These are phyloP conservation scores for Montipora efflorescens DNA, from an alignment of 64 coral and sea anemone genomes.

Conservation along the genomic window DNA sequence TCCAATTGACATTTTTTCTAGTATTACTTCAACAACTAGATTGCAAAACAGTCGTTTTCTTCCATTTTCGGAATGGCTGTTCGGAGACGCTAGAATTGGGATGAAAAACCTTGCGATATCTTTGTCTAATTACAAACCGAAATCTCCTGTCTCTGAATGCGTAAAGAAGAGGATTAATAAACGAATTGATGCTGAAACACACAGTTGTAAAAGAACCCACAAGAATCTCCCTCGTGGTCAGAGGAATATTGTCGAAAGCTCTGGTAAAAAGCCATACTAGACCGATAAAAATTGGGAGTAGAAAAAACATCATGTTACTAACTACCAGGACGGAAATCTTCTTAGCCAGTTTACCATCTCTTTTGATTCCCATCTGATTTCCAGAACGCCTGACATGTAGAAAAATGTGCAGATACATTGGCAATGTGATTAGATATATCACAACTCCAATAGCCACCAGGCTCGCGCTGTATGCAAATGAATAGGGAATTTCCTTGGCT, in stretches of 20 bases:
- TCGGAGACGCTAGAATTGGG: neutral
- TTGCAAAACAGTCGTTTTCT: no score
- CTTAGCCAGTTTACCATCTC: constrained; percentile 72
- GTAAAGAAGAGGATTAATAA: constrained; percentile 82
- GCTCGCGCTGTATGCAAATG: constrained; percentile 58
- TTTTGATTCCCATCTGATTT: constrained; percentile 49
- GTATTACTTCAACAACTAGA: no score
- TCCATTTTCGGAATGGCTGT: no score
- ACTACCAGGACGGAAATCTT: constrained; percentile 76
- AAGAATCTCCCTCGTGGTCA: constrained; percentile 69
- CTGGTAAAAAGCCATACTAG: constrained; percentile 82
- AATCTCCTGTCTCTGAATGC: constrained; percentile 80
- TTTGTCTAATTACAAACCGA: constrained; percentile 28
- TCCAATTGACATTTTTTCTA: no score
- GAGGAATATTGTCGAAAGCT: constrained; percentile 57
- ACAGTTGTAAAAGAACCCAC: constrained; percentile 72
- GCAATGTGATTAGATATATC: constrained; percentile 56
- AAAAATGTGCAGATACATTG: constrained; percentile 83
- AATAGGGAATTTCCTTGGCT: constrained; percentile 30
- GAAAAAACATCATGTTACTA: constrained; percentile 82
- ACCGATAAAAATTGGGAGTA: constrained; percentile 71
- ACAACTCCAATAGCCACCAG: constrained; percentile 40
- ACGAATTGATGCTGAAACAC: constrained; percentile 72
- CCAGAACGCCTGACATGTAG: constrained; percentile 65
- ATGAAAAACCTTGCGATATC: neutral